These are phyloP conservation scores for Eubasilissa regina DNA, from an alignment of 1,140 invertebrate species.

Conservation along the genomic window DNA sequence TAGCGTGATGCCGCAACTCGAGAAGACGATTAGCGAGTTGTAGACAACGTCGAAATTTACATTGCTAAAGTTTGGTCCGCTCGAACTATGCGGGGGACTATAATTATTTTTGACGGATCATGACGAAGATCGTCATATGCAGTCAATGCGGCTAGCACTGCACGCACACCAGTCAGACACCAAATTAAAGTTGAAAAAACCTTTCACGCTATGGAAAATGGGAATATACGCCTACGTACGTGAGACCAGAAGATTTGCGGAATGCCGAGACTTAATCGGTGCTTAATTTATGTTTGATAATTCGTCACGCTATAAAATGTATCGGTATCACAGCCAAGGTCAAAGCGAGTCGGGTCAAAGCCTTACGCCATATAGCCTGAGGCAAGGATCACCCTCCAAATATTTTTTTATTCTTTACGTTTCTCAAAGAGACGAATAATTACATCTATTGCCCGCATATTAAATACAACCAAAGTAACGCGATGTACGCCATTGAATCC, in stretches of 20 bases:
- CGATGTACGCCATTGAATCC: too few relatives aligned
- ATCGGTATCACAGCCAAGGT: slow-evolving; percentile 50
- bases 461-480: neutral
- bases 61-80: slow-evolving; percentile 24
- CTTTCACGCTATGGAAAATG: slow-evolving; percentile 31
- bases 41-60: slow-evolving; percentile 37
- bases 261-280: slow-evolving; percentile 24
- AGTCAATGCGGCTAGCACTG: neutral
- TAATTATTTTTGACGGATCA: slow-evolving; percentile 38
- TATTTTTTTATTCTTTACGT: slow-evolving; percentile 41
- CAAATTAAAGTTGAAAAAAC: slow-evolving; percentile 28
- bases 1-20: slow-evolving; percentile 23
- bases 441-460: slow-evolving; percentile 26
- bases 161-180: slow-evolving; percentile 37
- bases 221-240: slow-evolving; percentile 30
- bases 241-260: slow-evolving; percentile 24
- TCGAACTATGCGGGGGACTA: slow-evolving; percentile 22
- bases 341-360: slow-evolving; percentile 46
- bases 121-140: slow-evolving; percentile 41
- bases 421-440: slow-evolving; percentile 43
- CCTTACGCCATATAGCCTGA: slow-evolving; percentile 37
- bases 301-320: slow-evolving; percentile 48
- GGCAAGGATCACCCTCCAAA: slow-evolving; percentile 53
- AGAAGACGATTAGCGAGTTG: slow-evolving; percentile 1
- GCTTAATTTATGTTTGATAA: slow-evolving; percentile 30